phyloP scores from a whole-genome alignment of 2,888 invertebrate genomes.

The Tetranychus piercei region DNA sequence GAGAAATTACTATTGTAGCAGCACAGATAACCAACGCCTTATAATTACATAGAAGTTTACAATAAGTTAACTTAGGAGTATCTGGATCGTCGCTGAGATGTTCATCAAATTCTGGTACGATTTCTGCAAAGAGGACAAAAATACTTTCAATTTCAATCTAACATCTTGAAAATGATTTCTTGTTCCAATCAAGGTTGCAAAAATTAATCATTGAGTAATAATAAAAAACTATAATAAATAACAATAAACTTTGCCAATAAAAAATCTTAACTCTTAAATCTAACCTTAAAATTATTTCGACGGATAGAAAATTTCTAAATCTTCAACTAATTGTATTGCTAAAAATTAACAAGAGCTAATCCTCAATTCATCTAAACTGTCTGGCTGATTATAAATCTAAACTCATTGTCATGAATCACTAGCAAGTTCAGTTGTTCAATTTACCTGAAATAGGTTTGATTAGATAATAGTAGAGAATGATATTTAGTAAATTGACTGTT shows the following conservation, averaged over 20 bases:
- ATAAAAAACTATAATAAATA: too few relatives aligned
- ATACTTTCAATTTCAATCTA: neutral
- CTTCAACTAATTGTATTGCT: too few relatives aligned
- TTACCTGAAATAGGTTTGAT: conserved; percentile 2
- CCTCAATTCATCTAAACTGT: too few relatives aligned
- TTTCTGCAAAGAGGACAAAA: neutral
- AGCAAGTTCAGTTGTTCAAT: neutral
- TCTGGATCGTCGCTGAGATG: conserved; percentile 5
- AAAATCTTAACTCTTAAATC: too few relatives aligned
- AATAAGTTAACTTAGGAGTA: conserved; percentile 20
- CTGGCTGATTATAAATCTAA: too few relatives aligned
- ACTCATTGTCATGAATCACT: too few relatives aligned
- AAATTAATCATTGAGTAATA: neutral
- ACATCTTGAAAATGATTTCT: neutral
- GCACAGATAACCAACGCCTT: conserved; percentile 49
- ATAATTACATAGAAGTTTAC: conserved; percentile 45
- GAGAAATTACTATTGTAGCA: conserved; percentile 50
- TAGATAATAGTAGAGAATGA: conserved; percentile 3
- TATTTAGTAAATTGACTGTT: conserved; percentile 43
- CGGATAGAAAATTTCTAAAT: too few relatives aligned
- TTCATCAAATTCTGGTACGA: conserved; percentile 4
- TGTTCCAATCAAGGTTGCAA: too few relatives aligned
- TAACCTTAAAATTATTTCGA: too few relatives aligned
- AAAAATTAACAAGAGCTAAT: too few relatives aligned
- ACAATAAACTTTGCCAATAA: too few relatives aligned